Evolutionary conservation across 1,140 invertebrate species (phyloP).

Genomic region (Drosophila sp.): DNA sequence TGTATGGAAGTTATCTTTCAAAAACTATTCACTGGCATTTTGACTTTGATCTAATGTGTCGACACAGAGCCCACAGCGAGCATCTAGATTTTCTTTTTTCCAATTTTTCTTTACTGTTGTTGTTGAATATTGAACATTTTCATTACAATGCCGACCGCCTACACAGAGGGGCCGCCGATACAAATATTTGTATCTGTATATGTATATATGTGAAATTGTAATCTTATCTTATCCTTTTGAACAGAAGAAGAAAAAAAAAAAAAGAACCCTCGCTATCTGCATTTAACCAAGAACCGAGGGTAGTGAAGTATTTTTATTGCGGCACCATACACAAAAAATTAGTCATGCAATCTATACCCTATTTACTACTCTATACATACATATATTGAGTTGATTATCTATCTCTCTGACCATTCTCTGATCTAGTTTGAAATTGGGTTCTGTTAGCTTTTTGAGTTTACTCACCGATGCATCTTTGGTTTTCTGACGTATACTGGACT

Average conservation of each 20-base stretch:
- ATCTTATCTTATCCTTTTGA: constrained; percentile 75
- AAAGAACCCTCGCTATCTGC: constrained; percentile 31
- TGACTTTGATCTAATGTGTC: background rate
- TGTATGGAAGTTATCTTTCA: background rate
- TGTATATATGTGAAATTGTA: constrained; percentile 25
- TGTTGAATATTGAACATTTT: constrained; percentile 1
- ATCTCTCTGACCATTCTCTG: background rate
- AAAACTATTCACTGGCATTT: no score
- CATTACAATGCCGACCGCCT: constrained; percentile 5
- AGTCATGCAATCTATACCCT: constrained; percentile 31
- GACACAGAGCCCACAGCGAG: background rate
- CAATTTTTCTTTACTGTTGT: background rate
- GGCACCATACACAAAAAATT: constrained; percentile 12
- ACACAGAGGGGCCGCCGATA: background rate
- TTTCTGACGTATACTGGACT: constrained; percentile 88
- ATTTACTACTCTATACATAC: background rate
- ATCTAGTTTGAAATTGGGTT: no score
- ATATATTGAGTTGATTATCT: no score
- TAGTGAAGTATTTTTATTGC: constrained; percentile 29
- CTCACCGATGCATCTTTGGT: constrained; percentile 84
- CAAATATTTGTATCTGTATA: background rate
- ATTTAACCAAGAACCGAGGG: background rate
- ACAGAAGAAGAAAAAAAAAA: constrained; percentile 31
- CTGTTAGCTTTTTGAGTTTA: constrained; percentile 11
- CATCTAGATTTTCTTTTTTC: constrained; percentile 2